Evolutionary conservation across 2,797 vertebrate genomes (phyloP).

Genomic region (Thripadectes ignobilis): DNA sequence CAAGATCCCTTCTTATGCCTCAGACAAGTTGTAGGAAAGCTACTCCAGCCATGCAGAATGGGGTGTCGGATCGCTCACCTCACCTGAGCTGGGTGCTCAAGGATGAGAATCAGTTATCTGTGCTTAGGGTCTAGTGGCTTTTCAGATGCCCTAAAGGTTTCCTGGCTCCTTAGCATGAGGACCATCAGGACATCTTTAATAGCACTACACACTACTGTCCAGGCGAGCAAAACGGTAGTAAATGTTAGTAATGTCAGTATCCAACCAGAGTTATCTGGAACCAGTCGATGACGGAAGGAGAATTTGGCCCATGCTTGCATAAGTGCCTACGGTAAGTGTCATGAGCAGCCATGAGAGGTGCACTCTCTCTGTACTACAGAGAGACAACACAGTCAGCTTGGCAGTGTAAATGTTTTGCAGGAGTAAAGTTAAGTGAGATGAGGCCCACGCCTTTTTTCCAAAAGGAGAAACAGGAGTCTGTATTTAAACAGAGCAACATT

Average conservation of each 20-base stretch:
- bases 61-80: neutral
- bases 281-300: neutral
- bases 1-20: neutral
- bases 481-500: neutral
- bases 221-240: neutral
- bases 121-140: neutral
- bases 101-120: neutral
- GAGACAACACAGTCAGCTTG: neutral
- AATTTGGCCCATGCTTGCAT: neutral
- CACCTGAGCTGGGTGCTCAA: neutral
- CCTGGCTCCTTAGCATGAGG: neutral
- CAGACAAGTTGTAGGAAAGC: neutral
- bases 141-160: neutral
- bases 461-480: neutral
- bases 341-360: neutral
- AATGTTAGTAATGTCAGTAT: neutral
- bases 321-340: neutral
- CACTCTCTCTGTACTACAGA: fast-evolving
- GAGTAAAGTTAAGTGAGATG: neutral
- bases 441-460: neutral
- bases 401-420: neutral
- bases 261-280: neutral
- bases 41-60: fast-evolving
- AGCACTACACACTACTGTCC: neutral
- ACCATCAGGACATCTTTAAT: neutral